These are phyloP conservation scores for Orthonevra nobilis DNA, from an alignment of 2,888 invertebrate genomes.

Conservation along the genomic window DNA sequence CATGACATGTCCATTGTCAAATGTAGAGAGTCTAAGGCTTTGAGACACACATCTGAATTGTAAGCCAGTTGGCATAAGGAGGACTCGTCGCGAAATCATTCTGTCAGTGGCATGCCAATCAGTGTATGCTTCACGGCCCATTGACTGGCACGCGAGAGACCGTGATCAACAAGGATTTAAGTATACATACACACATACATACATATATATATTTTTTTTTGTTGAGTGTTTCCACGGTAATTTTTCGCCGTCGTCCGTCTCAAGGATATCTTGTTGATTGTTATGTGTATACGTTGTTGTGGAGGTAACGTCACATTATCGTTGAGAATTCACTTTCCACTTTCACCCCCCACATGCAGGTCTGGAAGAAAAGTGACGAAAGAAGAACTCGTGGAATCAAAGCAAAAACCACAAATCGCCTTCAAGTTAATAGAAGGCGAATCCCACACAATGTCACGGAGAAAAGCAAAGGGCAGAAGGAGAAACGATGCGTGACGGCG, in stretches of 20 bases:
- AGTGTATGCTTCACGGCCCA: conserved; percentile 33
- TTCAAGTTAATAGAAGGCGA: conserved; percentile 40
- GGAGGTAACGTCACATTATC: conserved; percentile 27
- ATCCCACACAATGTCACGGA: too few relatives aligned
- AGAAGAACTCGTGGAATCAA: conserved; percentile 56
- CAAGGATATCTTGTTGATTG: conserved; percentile 63
- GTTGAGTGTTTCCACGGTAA: conserved; percentile 47
- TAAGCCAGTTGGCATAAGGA: conserved; percentile 9
- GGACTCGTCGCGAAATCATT: conserved; percentile 4
- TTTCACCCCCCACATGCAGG: conserved; percentile 56
- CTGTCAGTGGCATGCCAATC: neutral
- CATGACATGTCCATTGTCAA: conserved; percentile 59
- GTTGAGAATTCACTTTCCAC: conserved; percentile 39
- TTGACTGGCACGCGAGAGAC: conserved; percentile 50
- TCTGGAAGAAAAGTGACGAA: conserved; percentile 24
- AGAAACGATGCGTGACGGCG: conserved; percentile 33
- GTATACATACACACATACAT: too few relatives aligned
- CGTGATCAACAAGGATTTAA: conserved; percentile 39
- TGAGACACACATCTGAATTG: neutral
- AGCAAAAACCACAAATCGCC: conserved; percentile 62
- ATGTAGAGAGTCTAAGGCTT: conserved; percentile 18
- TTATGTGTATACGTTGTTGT: conserved; percentile 30
- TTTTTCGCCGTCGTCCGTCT: conserved; percentile 57
- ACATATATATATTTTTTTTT: neutral
- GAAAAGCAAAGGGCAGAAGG: neutral